These are phyloP conservation scores for Oncorhynchus clarkii DNA, from an alignment of 2,113 vertebrate genomes.

Conservation along the genomic window DNA sequence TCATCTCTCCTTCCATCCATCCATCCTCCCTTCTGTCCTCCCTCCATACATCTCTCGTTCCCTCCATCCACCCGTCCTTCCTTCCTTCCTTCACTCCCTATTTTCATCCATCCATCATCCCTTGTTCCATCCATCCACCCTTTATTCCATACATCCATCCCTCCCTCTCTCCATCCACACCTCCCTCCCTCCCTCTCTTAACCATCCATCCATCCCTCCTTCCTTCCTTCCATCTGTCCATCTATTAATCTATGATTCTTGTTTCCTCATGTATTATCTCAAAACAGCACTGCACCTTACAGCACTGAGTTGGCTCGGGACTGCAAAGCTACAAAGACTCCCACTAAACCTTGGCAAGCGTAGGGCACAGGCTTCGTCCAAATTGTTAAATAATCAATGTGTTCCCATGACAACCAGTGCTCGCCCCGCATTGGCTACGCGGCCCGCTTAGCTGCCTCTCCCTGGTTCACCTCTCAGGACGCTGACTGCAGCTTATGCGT, in stretches of 20 bases:
- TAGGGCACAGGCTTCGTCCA: slow-evolving; percentile 56
- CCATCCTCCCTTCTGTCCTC: no score
- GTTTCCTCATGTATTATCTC: no score
- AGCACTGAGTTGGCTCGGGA: slow-evolving; percentile 55
- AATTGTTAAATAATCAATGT: slow-evolving; percentile 80
- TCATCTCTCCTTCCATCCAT: not conserved
- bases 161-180: no score
- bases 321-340: slow-evolving; percentile 61
- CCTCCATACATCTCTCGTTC: no score
- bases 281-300: slow-evolving; percentile 29
- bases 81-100: not conserved
- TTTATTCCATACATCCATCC: no score
- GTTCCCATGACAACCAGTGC: slow-evolving; percentile 70
- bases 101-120: no score
- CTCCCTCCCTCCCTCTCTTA: no score
- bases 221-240: no score
- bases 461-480: slow-evolving; percentile 38
- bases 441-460: slow-evolving; percentile 40
- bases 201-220: not conserved
- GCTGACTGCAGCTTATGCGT: slow-evolving; percentile 32
- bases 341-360: slow-evolving; percentile 60
- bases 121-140: no score
- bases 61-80: not conserved
- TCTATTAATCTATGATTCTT: no score
- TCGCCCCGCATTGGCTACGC: slow-evolving; percentile 48